Base-by-base conservation (phyloP, 2,797 vertebrate genomes). In the Acanthurus leucopareius region DNA sequence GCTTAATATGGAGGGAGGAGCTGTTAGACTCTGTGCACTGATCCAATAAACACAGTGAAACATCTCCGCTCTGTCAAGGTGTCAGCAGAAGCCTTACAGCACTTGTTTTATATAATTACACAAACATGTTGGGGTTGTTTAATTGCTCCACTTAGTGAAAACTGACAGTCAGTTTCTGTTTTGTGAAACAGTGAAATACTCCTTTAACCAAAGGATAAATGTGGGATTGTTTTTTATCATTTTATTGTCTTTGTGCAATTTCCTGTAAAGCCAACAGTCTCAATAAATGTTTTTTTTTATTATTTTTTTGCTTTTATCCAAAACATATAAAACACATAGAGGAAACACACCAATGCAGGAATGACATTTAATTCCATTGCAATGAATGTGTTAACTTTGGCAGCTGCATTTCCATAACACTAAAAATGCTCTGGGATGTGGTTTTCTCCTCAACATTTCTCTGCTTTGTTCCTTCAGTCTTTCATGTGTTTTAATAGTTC, bases 401-500 rank as follows among this genome's bases (percentile, higher is more conserved):
- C n/a, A 42, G 1, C 47, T 69, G 19, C 13, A 47, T 64, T 53
- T 59, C 6, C 8, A 3, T 7, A 14, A 52, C 9, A 49, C 48
- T 57, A 56, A 58, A n/a, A 17, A 20, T 22, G 10, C 10, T 48
- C 19, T 2, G 28, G 17, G 69, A 19, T 61, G 63, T 69, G 75
- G 54, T 25, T 54, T 81, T 75, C 53, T 67, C 22, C 15, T 74
- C 66, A 53, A 19, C 40, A 22, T 35, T 45, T 13, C 47, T 40
- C 49, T 66, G 14, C 61, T 65, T 62, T 75, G 49, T n/a, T 57
- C 32, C 35, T 52, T 60, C 47, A 49, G 25, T 42, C 62, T 76
- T 64, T 45, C 0, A 75, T 67, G 73, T 63, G 45, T 47, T 81
- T 76, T 64, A 66, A 65, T 42, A 65, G 49, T 20, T 58, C 59